phyloP scores from a whole-genome alignment of 2,888 invertebrate species.

The Elmis aenea region DNA sequence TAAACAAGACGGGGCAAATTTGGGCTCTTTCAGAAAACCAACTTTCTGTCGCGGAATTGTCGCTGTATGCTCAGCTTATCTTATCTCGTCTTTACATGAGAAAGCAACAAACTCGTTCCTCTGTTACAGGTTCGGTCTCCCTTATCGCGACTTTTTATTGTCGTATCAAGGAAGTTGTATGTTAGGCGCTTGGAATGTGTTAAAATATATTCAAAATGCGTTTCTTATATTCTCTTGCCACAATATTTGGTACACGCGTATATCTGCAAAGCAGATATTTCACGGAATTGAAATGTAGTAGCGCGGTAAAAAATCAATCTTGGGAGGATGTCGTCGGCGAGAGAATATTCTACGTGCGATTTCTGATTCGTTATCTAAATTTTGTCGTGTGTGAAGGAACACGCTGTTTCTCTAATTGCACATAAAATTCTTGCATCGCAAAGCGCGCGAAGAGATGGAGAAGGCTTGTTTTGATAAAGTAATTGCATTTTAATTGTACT shows the following conservation, averaged over 20 bases:
- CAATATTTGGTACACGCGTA: conserved; percentile 4
- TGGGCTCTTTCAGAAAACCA: conserved; percentile 21
- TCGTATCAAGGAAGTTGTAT: conserved; percentile 13
- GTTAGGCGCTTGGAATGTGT: conserved; percentile 8
- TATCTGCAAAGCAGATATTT: conserved; percentile 10
- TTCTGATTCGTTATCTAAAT: no score
- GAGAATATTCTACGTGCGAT: no score
- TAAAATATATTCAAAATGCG: conserved; percentile 10
- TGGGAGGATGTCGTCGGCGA: no score
- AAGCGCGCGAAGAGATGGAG: no score
- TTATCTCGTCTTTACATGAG: conserved; percentile 23
- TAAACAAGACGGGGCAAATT: conserved; percentile 25
- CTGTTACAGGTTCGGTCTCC: conserved; percentile 14
- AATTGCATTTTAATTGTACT: no score
- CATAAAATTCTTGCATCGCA: no score
- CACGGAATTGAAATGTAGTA: conserved; percentile 1
- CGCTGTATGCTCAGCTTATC: conserved; percentile 24
- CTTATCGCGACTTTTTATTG: conserved; percentile 18
- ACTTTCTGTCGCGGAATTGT: conserved; percentile 21
- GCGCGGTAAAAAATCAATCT: conserved; percentile 13
- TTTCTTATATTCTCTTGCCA: conserved; percentile 1
- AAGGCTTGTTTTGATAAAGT: no score
- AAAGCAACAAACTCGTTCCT: conserved; percentile 20
- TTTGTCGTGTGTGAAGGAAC: no score
- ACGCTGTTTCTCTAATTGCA: no score